Evolutionary conservation across 2,113 vertebrate species (phyloP), one percentile per base, ranked within the genome.

Genomic region (Gobio gobio): DNA sequence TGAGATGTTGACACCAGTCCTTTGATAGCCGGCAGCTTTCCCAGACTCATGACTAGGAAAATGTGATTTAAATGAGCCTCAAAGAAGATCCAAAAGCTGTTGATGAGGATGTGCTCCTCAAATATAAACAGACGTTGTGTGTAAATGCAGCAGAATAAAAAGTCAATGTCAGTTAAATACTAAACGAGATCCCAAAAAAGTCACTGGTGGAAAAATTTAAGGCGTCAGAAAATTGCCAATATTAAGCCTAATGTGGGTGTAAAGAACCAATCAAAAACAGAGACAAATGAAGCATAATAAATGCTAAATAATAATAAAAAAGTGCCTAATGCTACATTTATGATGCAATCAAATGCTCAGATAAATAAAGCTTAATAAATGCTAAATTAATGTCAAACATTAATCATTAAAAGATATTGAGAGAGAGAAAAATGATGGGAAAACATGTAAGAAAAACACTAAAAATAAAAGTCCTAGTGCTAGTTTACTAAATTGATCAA

Each of bases 1-100:
- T 98, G 97, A 1, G 97, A 96, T 87, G 95, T 90, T 0, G 96
- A 95, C 89, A 96, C 95, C 88, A 98, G 95, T 90, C 96, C 95
- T 79, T 95, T 95, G 49, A 99, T 93, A 14, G 96, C 95, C 0
- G 97, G 96, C 63, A 97, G 91, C 89, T 97, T 99, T 80, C 96
- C 97, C 89, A 97, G 92, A 94, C 95, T 99, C 98, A 98, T 98
- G 84, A 54, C 75, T 85, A 74, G 78, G 47, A 82, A 76, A 2
- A 47, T 43, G 16, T 2, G 6, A 33, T 36, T 43, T n/a, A 18
- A 66, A 36, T 4, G 22, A 33, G 36, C n/a, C 29, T 40, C 47
- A 77, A 85, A 84, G 20, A 86, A 68, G 18, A 58, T 63, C 64
- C 29, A 72, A 83, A 84, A 73, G 10, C 0, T 22, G 22, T 26